A percentile compares a stretch with the other conserved stretches of the same genome.
Evolutionary conservation across 2,797 vertebrate genomes (phyloP).

Genomic region (Hemibagrus guttatus): DNA sequence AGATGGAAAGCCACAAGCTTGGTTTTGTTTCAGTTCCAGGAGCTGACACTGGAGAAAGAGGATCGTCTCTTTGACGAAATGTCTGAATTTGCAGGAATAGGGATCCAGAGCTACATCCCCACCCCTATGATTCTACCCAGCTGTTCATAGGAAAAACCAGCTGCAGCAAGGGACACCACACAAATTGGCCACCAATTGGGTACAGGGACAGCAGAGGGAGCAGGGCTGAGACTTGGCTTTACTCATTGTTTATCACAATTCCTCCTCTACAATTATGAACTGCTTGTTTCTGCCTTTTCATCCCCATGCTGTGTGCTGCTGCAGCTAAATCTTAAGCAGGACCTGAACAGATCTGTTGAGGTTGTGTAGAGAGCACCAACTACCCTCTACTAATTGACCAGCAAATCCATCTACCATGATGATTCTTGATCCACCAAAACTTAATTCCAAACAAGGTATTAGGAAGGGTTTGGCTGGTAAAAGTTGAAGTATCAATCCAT

Average conservation of each 20-base stretch:
- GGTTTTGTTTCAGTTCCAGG: conserved; percentile 16
- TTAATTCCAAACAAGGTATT: neutral
- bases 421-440: neutral
- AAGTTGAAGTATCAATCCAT: neutral
- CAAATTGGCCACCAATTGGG: neutral
- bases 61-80: neutral
- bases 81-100: neutral
- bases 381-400: neutral
- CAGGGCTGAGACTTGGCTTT: neutral
- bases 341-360: neutral
- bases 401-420: neutral
- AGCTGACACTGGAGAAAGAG: conserved; percentile 15
- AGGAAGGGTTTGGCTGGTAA: neutral
- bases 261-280: neutral
- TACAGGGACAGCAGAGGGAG: neutral
- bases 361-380: neutral
- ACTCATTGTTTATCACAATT: neutral
- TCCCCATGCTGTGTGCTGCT: neutral
- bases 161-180: neutral
- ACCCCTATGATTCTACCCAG: neutral
- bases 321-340: neutral
- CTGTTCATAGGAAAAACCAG: neutral
- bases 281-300: neutral
- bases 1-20: conserved; percentile 11
- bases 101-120: neutral